Conservation (phyloP, 64 coral and sea anemone genomes). For the Acropora yongei region DNA sequence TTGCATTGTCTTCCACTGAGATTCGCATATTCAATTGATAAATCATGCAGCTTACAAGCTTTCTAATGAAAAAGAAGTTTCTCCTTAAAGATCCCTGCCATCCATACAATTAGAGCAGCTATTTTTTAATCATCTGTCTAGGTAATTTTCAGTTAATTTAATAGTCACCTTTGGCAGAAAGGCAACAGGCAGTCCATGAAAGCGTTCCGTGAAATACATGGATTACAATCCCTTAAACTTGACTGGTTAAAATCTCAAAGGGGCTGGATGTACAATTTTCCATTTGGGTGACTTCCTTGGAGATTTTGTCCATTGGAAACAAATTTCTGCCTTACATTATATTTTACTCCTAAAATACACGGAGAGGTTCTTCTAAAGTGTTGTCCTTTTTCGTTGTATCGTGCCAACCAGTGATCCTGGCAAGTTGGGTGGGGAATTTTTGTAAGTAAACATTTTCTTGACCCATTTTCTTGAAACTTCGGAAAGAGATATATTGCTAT, state of each 20-base stretch:
- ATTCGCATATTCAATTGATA: too few species aligned
- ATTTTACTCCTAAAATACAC: constrained; percentile 66
- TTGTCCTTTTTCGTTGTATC: constrained; percentile 79
- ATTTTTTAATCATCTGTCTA: constrained; percentile 55
- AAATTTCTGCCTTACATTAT: constrained; percentile 57
- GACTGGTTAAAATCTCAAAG: constrained; percentile 69
- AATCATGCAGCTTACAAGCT: too few species aligned
- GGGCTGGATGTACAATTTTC: constrained; percentile 78
- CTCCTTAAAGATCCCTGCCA: too few species aligned
- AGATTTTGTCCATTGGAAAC: constrained; percentile 54
- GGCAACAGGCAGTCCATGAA: constrained; percentile 74
- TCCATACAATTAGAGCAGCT: too few species aligned
- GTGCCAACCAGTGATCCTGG: constrained; percentile 77
- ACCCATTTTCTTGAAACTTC: not conserved
- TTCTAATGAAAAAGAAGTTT: too few species aligned
- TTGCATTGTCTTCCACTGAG: too few species aligned
- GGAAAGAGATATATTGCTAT: constrained; percentile 13
- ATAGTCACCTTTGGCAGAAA: constrained; percentile 61
- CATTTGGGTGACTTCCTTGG: constrained; percentile 78
- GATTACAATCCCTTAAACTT: constrained; percentile 18
- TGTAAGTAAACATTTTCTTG: constrained; percentile 44
- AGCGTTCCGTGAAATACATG: constrained; percentile 65
- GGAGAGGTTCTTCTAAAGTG: constrained; percentile 74
- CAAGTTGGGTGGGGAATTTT: constrained; percentile 46
- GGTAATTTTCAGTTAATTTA: constrained; percentile 23